Conservation (phyloP, 2,797 vertebrate genomes). For the Macropus fuliginosus region DNA sequence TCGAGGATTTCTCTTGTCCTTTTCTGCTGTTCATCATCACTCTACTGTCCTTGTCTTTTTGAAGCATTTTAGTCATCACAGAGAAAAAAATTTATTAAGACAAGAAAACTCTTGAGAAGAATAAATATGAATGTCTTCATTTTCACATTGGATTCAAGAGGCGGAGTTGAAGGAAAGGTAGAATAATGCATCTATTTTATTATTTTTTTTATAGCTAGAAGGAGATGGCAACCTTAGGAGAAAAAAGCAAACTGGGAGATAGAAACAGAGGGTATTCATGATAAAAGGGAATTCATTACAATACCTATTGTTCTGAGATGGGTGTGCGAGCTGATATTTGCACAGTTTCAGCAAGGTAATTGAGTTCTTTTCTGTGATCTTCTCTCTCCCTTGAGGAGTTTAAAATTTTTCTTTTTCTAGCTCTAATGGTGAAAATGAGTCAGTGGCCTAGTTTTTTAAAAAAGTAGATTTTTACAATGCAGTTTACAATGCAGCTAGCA, state of each 20-base stretch:
- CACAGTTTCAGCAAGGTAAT: slow-evolving; percentile 50
- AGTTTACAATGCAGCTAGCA: slow-evolving; percentile 46
- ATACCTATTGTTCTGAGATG: slow-evolving; percentile 30
- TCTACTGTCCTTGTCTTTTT: slow-evolving; percentile 27
- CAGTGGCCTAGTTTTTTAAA: slow-evolving; percentile 30
- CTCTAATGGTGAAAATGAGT: slow-evolving; percentile 50
- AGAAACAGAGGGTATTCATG: not conserved
- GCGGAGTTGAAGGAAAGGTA: not conserved
- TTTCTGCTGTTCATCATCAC: not conserved
- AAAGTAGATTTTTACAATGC: slow-evolving; percentile 43
- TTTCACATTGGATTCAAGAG: slow-evolving; percentile 42
- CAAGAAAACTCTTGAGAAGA: slow-evolving; percentile 55
- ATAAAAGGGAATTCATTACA: not conserved
- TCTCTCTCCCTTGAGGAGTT: slow-evolving; percentile 37
- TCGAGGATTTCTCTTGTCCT: not conserved
- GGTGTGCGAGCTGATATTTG: not conserved
- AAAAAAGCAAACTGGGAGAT: not conserved
- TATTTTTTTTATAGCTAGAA: slow-evolving; percentile 3
- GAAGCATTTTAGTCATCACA: not conserved
- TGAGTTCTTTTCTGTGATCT: slow-evolving; percentile 37
- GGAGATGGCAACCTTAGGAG: not conserved
- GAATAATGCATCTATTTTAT: not conserved
- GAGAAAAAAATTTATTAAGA: slow-evolving; percentile 30
- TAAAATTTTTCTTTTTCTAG: slow-evolving; percentile 56
- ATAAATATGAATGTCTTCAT: slow-evolving; percentile 48